Evolutionary conservation across 2,113 vertebrate species (phyloP).

Genomic region (Probosciger aterrimus): DNA sequence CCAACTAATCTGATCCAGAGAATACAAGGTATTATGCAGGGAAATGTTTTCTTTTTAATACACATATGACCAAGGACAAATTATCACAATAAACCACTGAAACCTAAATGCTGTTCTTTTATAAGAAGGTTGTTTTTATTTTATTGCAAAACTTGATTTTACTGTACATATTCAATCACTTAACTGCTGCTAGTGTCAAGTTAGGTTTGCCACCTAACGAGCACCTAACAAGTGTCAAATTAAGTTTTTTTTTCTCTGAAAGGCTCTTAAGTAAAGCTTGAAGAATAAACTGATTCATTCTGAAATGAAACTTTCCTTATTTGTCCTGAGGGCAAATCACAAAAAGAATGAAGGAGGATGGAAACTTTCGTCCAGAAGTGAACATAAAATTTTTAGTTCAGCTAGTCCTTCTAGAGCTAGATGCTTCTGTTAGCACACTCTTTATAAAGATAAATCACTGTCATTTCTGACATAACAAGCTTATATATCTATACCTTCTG

Average conservation of each 20-base stretch:
- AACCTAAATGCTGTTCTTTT: not conserved
- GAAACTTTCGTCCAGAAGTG: not conserved
- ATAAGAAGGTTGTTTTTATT: not conserved
- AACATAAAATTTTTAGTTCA: not conserved
- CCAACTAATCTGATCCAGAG: not conserved
- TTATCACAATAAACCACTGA: not conserved
- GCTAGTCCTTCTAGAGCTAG: not conserved
- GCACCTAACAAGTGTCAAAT: not conserved
- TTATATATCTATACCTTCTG: not conserved
- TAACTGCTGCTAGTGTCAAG: not conserved
- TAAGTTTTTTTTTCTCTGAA: not conserved
- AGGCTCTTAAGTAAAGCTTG: not conserved
- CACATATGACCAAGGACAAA: too few relatives aligned
- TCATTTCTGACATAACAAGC: not conserved
- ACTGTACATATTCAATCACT: not conserved
- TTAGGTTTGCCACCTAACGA: not conserved
- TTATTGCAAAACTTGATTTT: not conserved
- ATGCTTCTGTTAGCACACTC: not conserved
- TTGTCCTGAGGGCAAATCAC: not conserved
- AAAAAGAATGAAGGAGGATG: not conserved
- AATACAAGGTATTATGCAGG: not conserved
- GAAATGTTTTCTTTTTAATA: not conserved
- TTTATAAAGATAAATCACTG: not conserved
- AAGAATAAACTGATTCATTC: not conserved
- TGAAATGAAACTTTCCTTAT: not conserved